These are phyloP conservation scores for Mesopsocus fuscifrons DNA, from an alignment of 2,888 invertebrate species.

Conservation along the genomic window DNA sequence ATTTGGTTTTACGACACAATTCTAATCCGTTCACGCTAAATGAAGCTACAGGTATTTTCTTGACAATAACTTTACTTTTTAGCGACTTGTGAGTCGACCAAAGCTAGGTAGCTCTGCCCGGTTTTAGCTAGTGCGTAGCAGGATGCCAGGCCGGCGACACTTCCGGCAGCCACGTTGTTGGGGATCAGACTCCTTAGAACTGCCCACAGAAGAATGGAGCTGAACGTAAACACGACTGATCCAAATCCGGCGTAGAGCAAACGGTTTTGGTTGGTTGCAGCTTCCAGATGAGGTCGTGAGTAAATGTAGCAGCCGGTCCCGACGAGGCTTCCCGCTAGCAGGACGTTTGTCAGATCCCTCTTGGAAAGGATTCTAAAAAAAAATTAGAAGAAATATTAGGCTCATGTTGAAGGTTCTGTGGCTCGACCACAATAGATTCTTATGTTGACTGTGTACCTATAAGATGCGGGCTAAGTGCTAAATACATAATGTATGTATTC, in stretches of 20 bases:
- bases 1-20: no score
- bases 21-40: no score
- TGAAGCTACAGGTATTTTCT: no score
- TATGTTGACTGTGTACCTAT: no score
- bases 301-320: constrained; percentile 73
- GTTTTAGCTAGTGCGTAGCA: constrained; percentile 42
- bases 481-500: no score
- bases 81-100: constrained; percentile 28
- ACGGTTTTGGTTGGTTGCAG: constrained; percentile 38
- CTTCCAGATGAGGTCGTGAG: constrained; percentile 53
- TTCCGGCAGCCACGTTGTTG: constrained; percentile 42
- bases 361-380: constrained; percentile 46
- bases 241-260: constrained; percentile 42
- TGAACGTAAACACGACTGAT: constrained; percentile 68
- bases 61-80: not conserved
- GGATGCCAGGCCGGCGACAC: constrained; percentile 47
- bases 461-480: no score
- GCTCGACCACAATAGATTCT: no score
- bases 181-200: constrained; percentile 62
- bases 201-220: constrained; percentile 78
- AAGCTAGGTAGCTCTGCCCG: constrained; percentile 41
- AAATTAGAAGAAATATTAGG: constrained; percentile 8
- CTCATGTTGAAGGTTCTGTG: not conserved
- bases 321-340: constrained; percentile 59
- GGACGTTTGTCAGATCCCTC: constrained; percentile 59